Percentiles rank a stretch among this genome's conserved stretches.
phyloP scores from a whole-genome alignment of 2,888 invertebrate genomes.

The Yponomeuta plumbellus region DNA sequence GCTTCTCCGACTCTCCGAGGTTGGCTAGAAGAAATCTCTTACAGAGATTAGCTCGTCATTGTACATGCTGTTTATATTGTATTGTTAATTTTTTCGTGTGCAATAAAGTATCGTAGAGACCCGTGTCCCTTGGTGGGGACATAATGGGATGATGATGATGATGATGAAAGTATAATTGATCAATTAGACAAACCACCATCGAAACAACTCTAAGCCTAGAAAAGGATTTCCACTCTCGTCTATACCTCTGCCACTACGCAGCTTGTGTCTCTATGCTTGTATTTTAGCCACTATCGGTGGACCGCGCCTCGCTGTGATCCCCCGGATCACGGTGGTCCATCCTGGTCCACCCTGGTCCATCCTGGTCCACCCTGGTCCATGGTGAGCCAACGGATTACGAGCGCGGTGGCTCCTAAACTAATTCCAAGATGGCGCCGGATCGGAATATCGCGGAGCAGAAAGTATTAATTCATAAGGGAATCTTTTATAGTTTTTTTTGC shows the following conservation, averaged over 20 bases:
- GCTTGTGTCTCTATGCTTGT: slow-evolving; percentile 56
- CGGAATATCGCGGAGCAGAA: slow-evolving; percentile 19
- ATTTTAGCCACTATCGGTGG: slow-evolving; percentile 43
- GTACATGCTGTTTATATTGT: too few species aligned
- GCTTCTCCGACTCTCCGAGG: too few species aligned
- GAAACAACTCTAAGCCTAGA: neutral
- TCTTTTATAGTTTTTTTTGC: neutral
- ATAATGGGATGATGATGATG: too few species aligned
- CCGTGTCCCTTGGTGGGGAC: too few species aligned
- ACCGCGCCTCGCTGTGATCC: slow-evolving; percentile 22
- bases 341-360: slow-evolving; percentile 28
- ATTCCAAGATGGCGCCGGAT: slow-evolving; percentile 23
- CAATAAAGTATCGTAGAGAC: too few species aligned
- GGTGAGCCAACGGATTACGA: slow-evolving; percentile 14
- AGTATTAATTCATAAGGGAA: slow-evolving; percentile 12
- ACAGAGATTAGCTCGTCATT: too few species aligned
- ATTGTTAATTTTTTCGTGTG: too few species aligned
- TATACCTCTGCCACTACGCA: slow-evolving; percentile 41
- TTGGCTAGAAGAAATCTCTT: too few species aligned
- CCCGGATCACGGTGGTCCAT: too few species aligned
- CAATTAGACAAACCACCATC: neutral
- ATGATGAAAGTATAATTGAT: too few species aligned
- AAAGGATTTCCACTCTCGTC: neutral
- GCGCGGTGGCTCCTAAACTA: slow-evolving; percentile 24
- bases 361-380: slow-evolving; percentile 24